Evolutionary conservation across 2,797 vertebrate genomes (phyloP), one percentile per base, ranked within the genome.

Genomic region (Hypotaenidia philippensis): DNA sequence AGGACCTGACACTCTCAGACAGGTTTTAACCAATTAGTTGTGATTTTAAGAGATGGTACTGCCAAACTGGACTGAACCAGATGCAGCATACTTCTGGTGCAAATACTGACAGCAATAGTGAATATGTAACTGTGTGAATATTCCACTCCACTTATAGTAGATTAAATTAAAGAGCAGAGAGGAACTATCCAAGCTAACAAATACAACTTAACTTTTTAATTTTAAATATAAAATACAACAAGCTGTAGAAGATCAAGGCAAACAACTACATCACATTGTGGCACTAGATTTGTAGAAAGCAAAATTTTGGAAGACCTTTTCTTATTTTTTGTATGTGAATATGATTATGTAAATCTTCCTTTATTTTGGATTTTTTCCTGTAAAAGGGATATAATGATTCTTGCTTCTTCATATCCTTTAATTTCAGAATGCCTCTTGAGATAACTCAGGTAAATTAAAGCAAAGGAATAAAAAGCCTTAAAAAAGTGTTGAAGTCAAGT

Each of bases 251-350:
- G 14, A 60, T 36, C 5, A 89, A 78, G 89, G 47, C 11, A 53
- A 68, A 50, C 13, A 49, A 25, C 9, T 36, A 34, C 10, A 63
- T 5, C 3, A 14, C 4, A 41, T 2, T 36, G 8, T 49, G 36
- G 15, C 13, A 40, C 25, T 17, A 69, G 5, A 68, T 44, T 61
- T 89, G 32, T 31, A 59, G 69, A 11, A 68, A 74, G 9, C 12
- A 20, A 4, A 7, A 27, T 61, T 50, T 44, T 22, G 0, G 1
- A 52, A 65, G 11, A 4, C 11, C 0, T 63, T 29, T 10, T 8
- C 17, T 70, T 47, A 38, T 34, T 86, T 47, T 63, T 47, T 61
- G 26, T 44, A 0, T 44, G 8, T 57, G 11, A 53, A 72, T 41
- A 9, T 45, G 26, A 25, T 47, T 0, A 55, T 55, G 8, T 40